Evolutionary conservation across 1,140 invertebrate species (phyloP), one percentile per base, ranked within the genome.

Genomic region (Drosophila leontia): DNA sequence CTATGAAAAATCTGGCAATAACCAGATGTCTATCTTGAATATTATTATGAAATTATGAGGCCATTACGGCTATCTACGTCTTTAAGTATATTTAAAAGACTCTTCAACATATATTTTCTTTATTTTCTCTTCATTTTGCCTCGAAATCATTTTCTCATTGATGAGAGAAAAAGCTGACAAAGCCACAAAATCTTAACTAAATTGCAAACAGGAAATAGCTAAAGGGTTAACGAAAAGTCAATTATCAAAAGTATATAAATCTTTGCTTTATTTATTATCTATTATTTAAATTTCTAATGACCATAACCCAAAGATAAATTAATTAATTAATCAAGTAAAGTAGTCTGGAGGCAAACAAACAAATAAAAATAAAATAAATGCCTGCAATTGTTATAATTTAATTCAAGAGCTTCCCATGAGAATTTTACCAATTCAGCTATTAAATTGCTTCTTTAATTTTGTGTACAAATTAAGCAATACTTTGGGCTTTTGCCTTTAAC

Each of bases 391-490:
- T 15, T 15, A 51, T 17, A 1, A 51, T 34, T 51, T 23, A 55
- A 23, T 23, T 37, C 17, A 13, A 15, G 2, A 37, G 13, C 19
- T 39, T 55, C 13, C 17, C 8, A 15, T 4, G 7, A 37, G 17
- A 23, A 37, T 3, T 39, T 39, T 8, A 23, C 0, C 4, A 23
- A 55, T 37, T 55, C 7, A 11, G 19, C 19, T 39, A 39, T 34
- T 15, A 55, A 19, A 23, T 32, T 19, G 15, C 26, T 9, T 13
- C 47, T 61, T 19, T 37, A 17, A 32, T 23, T 47, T 23, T n/a
- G 1, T 3, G 3, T 50, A 35, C 13, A 44, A 70, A 68, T 45
- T 56, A 68, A 45, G 39, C 13, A 45, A 56, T 70, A 17, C 12
- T 17, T n/a, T 11, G 3, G 26, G 23, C 19, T n/a, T 29, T 55